Percentiles rank a stretch among this genome's conserved stretches.
Conservation (phyloP, 2,888 invertebrate species). For the Griposia aprilina region DNA sequence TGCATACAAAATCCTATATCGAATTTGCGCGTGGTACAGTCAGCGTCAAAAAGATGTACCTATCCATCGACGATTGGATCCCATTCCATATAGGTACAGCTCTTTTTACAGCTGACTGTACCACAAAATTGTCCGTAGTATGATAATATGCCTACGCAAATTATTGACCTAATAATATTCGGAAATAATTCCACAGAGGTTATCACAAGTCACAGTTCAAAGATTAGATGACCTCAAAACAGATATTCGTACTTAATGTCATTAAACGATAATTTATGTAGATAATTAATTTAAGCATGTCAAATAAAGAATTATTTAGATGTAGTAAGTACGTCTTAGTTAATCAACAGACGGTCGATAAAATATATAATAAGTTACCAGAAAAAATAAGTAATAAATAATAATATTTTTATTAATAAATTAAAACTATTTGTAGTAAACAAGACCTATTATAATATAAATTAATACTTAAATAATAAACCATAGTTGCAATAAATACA, state of each 20-base stretch:
- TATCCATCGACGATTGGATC: background rate
- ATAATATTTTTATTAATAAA: too few relatives aligned
- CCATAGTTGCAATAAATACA: too few relatives aligned
- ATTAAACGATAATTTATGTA: slow-evolving; percentile 31
- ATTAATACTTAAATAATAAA: too few relatives aligned
- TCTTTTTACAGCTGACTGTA: background rate
- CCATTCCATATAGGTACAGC: background rate
- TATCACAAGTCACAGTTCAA: slow-evolving; percentile 43
- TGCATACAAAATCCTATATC: background rate
- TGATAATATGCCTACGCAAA: slow-evolving; percentile 9
- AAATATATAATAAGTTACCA: too few relatives aligned
- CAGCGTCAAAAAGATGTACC: background rate
- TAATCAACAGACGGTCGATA: background rate
- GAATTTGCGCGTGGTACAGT: background rate
- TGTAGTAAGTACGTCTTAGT: background rate
- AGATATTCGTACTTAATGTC: slow-evolving; percentile 20
- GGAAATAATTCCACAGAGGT: slow-evolving; percentile 41
- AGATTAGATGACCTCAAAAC: slow-evolving; percentile 47
- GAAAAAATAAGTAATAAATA: too few relatives aligned
- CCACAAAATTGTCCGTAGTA: background rate
- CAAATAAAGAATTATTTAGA: background rate
- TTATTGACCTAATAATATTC: slow-evolving; percentile 48
- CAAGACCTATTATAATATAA: too few relatives aligned
- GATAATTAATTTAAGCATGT: background rate
- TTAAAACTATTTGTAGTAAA: too few relatives aligned